Evolutionary conservation across 1,140 invertebrate species (phyloP).

Genomic region (Himalopsyche phryganea): DNA sequence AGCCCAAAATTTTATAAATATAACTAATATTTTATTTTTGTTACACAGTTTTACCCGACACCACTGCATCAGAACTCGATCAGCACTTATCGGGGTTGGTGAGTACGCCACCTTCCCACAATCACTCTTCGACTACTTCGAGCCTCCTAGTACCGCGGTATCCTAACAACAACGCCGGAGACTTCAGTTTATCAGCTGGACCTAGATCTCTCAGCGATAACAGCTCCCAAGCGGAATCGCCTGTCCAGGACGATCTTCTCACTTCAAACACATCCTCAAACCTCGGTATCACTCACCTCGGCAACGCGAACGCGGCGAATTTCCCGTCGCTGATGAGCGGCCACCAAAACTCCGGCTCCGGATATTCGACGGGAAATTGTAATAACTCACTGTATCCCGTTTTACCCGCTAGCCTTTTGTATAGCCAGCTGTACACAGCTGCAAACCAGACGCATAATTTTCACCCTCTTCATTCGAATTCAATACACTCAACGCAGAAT

Average conservation of each 20-base stretch:
- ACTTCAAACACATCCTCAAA: conserved; percentile 55
- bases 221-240: conserved; percentile 77
- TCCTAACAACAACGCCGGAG: conserved; percentile 51
- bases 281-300: conserved; percentile 55
- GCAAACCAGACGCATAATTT: conserved; percentile 75
- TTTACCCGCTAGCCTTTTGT: conserved; percentile 72
- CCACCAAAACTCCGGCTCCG: conserved; percentile 48
- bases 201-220: conserved; percentile 73
- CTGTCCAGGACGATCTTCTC: conserved; percentile 72
- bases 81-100: conserved; percentile 72
- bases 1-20: too few relatives aligned
- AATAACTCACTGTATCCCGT: conserved; percentile 70
- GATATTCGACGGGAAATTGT: conserved; percentile 55
- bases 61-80: conserved; percentile 70
- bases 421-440: conserved; percentile 77
- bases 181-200: conserved; percentile 47
- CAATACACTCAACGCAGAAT: conserved; percentile 58
- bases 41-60: conserved; percentile 66
- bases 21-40: conserved; percentile 32
- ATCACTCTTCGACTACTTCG: conserved; percentile 45
- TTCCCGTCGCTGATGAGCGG: conserved; percentile 55
- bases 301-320: conserved; percentile 57
- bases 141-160: conserved; percentile 57
- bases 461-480: conserved; percentile 62
- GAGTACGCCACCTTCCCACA: conserved; percentile 54